These are phyloP conservation scores for Falco columbarius DNA, from an alignment of 2,797 vertebrate species.

Conservation along the genomic window DNA sequence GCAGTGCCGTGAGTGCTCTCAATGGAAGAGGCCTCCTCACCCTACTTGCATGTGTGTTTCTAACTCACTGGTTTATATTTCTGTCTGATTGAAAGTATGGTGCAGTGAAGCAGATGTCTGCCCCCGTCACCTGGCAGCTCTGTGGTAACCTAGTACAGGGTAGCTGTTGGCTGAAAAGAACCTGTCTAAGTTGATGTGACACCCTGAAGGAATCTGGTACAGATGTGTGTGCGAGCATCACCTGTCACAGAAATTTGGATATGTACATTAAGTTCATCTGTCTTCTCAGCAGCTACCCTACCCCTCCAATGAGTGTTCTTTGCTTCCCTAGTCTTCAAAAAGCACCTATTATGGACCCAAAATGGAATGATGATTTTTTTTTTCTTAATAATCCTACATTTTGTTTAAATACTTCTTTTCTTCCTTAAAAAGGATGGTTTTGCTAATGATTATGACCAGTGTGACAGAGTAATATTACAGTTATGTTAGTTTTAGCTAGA, in stretches of 20 bases:
- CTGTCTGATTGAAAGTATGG: background rate
- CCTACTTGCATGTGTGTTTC: background rate
- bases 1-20: no score
- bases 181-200: background rate
- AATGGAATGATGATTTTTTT: background rate
- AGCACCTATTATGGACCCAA: background rate
- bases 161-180: background rate
- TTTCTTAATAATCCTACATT: background rate
- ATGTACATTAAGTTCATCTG: background rate
- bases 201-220: background rate
- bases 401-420: background rate
- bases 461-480: background rate
- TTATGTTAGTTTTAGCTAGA: background rate
- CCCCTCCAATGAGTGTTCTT: background rate
- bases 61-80: background rate
- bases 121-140: background rate
- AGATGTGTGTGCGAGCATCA: background rate
- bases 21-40: rapidly evolving
- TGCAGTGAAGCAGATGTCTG: background rate
- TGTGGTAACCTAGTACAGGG: background rate
- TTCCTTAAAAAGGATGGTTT: background rate
- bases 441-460: background rate
- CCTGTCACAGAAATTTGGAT: background rate
- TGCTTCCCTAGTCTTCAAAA: background rate
- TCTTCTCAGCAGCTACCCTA: background rate